These are phyloP conservation scores for Chrysaora quinquecirrha DNA, from an alignment of 30 jellyfish, hydroid and myxozoan genomes.

Conservation along the genomic window DNA sequence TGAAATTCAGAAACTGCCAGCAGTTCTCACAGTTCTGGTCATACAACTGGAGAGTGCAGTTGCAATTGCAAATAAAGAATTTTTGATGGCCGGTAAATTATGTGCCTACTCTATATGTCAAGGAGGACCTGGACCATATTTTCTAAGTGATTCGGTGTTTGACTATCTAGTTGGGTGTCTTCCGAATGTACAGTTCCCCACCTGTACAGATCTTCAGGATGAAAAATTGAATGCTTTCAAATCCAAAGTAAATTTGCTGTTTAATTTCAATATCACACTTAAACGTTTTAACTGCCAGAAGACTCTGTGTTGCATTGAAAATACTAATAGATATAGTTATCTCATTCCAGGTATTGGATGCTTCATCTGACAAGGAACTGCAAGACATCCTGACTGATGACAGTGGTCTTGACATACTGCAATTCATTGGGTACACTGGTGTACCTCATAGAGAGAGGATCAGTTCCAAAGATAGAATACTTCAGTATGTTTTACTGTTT, in stretches of 20 bases:
- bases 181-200: neutral
- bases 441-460: neutral
- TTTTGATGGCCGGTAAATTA: neutral
- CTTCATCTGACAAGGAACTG: neutral
- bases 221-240: neutral
- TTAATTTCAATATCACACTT: too few relatives aligned
- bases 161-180: conserved; percentile 8
- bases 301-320: too few relatives aligned
- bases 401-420: neutral
- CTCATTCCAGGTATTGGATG: neutral
- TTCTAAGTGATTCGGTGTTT: neutral
- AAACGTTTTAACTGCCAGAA: too few relatives aligned
- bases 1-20: too few relatives aligned
- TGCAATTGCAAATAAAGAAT: conserved; percentile 1
- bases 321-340: too few relatives aligned
- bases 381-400: neutral
- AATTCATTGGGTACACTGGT: conserved; percentile 18
- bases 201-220: neutral
- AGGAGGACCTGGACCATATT: conserved; percentile 25
- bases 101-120: conserved; percentile 6
- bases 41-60: neutral
- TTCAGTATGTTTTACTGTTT: neutral
- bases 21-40: too few relatives aligned
- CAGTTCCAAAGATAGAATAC: neutral
- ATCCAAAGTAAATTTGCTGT: too few relatives aligned